phyloP scores from a whole-genome alignment of 2,113 vertebrate genomes.

The Emydocephalus ijimae region DNA sequence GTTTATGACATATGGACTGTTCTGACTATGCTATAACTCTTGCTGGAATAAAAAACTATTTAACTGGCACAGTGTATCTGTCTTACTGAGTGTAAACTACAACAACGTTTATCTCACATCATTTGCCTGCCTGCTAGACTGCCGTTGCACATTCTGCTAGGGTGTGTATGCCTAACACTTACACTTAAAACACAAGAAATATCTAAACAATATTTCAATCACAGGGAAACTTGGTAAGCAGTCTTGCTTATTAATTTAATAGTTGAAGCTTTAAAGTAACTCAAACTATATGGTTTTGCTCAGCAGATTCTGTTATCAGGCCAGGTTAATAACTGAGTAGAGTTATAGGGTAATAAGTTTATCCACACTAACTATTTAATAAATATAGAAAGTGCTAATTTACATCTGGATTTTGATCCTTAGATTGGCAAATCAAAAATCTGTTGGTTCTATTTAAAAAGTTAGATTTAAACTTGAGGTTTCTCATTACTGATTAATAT shows the following conservation, averaged over 20 bases:
- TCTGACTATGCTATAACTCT: too few species aligned
- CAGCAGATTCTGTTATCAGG: not conserved
- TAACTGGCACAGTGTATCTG: too few species aligned
- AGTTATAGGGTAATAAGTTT: too few species aligned
- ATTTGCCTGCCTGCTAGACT: too few species aligned
- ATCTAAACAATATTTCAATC: not conserved
- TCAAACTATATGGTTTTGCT: not conserved
- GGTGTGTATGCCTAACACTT: too few species aligned
- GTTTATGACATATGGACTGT: too few species aligned
- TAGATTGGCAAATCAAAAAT: not conserved
- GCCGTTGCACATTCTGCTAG: too few species aligned
- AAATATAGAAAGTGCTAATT: not conserved
- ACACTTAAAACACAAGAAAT: not conserved
- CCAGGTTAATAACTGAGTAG: not conserved
- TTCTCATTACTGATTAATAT: not conserved
- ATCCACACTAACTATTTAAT: not conserved
- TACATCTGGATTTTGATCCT: not conserved
- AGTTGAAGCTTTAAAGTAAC: not conserved
- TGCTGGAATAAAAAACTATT: too few species aligned
- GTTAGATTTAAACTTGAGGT: not conserved
- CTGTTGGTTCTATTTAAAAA: not conserved
- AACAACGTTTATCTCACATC: too few species aligned
- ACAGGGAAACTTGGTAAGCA: not conserved
- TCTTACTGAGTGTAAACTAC: too few species aligned
- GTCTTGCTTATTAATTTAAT: not conserved